A percentile compares a stretch with the other conserved stretches of the same genome.
Evolutionary conservation across 2,797 vertebrate species (phyloP).

Genomic region (Allobates femoralis): DNA sequence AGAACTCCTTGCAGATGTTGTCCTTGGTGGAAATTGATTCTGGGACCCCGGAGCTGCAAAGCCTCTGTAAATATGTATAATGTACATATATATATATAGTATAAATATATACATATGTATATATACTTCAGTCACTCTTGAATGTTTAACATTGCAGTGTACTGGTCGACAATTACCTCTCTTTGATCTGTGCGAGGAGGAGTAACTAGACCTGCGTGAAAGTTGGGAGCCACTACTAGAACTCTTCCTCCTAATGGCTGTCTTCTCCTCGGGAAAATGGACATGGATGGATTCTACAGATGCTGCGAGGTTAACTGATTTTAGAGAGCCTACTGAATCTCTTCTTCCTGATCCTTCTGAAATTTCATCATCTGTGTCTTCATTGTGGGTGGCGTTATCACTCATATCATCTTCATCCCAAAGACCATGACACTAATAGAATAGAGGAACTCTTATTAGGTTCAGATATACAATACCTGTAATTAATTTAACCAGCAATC

Average conservation of each 20-base stretch:
- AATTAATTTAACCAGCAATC: background rate
- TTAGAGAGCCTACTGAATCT: conserved; percentile 83
- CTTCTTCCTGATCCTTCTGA: conserved; percentile 76
- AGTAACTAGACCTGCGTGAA: conserved; percentile 85
- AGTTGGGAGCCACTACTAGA: conserved; percentile 84
- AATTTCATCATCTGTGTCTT: conserved; percentile 85
- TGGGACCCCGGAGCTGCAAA: no score
- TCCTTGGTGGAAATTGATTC: no score
- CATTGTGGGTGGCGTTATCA: conserved; percentile 74
- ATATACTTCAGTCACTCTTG: background rate
- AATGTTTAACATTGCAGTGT: background rate
- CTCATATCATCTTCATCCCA: conserved; percentile 92
- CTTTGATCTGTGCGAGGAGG: conserved; percentile 86
- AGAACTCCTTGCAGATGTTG: no score
- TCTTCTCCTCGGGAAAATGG: conserved; percentile 83
- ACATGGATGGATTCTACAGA: conserved; percentile 86
- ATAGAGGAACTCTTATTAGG: background rate
- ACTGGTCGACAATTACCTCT: conserved; percentile 79
- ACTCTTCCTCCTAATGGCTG: conserved; percentile 85
- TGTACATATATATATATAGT: no score
- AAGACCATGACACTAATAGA: conserved; percentile 90
- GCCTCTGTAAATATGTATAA: no score
- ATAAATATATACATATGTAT: no score
- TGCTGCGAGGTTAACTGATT: conserved; percentile 85
- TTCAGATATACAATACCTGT: background rate